phyloP scores from a whole-genome alignment of 2,888 invertebrate species.

The Diabrotica balteata region DNA sequence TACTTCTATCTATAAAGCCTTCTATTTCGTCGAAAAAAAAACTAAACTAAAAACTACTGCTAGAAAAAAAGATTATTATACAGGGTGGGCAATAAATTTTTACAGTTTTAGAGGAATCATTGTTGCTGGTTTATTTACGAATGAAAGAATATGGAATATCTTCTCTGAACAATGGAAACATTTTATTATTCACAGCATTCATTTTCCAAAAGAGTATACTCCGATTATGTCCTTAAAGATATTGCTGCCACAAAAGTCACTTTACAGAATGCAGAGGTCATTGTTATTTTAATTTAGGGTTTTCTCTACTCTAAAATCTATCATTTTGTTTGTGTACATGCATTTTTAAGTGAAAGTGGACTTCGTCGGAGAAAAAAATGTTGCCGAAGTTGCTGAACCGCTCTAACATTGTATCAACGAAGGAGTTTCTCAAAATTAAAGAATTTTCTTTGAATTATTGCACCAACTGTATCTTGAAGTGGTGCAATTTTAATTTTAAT shows the following conservation, averaged over 20 bases:
- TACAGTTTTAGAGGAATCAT: neutral
- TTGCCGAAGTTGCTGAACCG: no score
- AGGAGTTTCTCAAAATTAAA: neutral
- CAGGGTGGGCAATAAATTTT: neutral
- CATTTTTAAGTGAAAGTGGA: neutral
- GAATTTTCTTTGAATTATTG: neutral
- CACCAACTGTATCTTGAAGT: no score
- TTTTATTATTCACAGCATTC: no score
- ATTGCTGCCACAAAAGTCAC: no score
- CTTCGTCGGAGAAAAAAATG: neutral
- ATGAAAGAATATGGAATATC: constrained; percentile 6
- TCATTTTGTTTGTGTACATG: neutral
- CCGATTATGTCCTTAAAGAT: no score
- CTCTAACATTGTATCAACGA: neutral
- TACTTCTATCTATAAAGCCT: no score
- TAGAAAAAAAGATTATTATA: neutral
- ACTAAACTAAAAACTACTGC: no score
- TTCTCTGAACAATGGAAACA: constrained; percentile 2
- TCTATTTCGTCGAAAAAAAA: no score
- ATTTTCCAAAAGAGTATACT: no score
- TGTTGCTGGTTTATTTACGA: no score
- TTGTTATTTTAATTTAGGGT: no score
- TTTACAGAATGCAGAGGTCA: no score
- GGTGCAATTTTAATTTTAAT: neutral
- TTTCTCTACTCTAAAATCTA: neutral